These are phyloP conservation scores for Hafferia zeledoni DNA, from an alignment of 2,797 vertebrate genomes.

Conservation along the genomic window DNA sequence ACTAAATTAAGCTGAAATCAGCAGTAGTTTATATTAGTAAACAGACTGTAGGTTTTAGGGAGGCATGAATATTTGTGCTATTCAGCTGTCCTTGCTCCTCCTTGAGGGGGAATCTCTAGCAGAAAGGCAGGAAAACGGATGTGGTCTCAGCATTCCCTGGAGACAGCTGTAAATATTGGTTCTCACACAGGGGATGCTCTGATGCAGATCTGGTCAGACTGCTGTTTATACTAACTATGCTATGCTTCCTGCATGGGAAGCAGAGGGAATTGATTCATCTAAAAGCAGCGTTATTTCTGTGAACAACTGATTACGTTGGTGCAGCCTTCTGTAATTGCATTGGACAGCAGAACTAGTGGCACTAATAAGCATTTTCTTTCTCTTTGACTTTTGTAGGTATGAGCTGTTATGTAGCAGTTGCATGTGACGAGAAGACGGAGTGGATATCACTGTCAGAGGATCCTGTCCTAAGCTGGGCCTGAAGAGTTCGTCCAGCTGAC, in stretches of 20 bases:
- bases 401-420: neutral
- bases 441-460: neutral
- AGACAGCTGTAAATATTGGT: neutral
- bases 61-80: neutral
- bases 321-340: neutral
- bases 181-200: neutral
- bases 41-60: neutral
- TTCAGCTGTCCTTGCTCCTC: slow-evolving; percentile 3
- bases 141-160: slow-evolving; percentile 21
- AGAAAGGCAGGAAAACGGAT: slow-evolving; percentile 29
- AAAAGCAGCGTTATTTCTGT: neutral
- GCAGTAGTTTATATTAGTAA: neutral
- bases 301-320: neutral
- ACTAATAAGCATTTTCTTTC: neutral
- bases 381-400: slow-evolving; percentile 45
- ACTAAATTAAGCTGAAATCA: slow-evolving; percentile 15
- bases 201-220: neutral
- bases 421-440: neutral
- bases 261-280: neutral
- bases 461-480: neutral
- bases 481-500: neutral
- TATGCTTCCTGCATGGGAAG: neutral
- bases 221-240: neutral
- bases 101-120: neutral
- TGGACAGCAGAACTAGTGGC: neutral